Base-by-base conservation (phyloP, 2,888 invertebrate genomes). In the Amiota communis region DNA sequence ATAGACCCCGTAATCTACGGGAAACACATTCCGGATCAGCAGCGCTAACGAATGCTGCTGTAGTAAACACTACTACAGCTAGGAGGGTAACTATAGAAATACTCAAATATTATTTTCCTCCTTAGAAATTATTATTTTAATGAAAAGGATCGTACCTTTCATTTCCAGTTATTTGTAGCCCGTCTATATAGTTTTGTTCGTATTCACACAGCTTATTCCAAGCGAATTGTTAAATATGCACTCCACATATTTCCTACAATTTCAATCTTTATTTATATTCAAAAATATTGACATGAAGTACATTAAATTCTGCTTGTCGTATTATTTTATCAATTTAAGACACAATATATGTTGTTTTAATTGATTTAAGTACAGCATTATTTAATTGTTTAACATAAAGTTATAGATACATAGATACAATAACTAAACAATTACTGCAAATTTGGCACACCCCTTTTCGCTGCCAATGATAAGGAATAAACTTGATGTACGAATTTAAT, bases 1-100 rank as follows among this genome's bases (percentile, higher is more conserved):
- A n/a, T 13, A 86, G 72, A 2, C 80, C 80, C 3, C 79, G 80
- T 11, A 81, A 20, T 64, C 81, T 82, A 47, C 87, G 86, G 47
- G 86, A 80, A n/a, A 85, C 74, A 70, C 87, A 87, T 76, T 86
- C 87, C 57, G 85, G 80, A 78, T 87, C 88, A 69, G 82, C 84
- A 48, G 86, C 86, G 64, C 73, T 75, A 72, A 77, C 75, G 68
- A 80, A 72, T 76, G 80, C 80, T 74, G 82, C 75, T 77, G 82
- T 73, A 77, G 84, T 79, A 77, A 85, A 69, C 68, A 78, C 74
- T 70, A 85, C 86, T 80, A 83, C 84, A 84, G 85, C 75, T 75
- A 84, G 83, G 76, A 87, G 78, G 76, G 79, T 79, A 80, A 80
- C 87, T 87, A 65, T 10, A 51, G 20, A 15, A 56, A 65, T 3